Base-by-base conservation (phyloP, 2,797 vertebrate genomes). In the Ctenopoma kingsleyae region DNA sequence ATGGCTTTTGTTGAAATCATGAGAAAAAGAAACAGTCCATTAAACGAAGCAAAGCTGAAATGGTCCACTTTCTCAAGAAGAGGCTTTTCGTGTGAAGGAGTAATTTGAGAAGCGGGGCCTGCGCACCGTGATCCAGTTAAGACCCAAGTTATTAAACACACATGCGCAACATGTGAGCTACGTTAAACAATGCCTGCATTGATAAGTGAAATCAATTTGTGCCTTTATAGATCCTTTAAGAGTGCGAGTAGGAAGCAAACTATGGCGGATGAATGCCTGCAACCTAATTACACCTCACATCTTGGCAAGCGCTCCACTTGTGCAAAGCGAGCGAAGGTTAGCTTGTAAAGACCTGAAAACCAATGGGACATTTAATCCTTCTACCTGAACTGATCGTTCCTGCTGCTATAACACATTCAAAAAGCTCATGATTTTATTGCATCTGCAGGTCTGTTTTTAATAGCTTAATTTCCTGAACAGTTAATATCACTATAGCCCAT, bases 101-200 rank as follows among this genome's bases (percentile, higher is more conserved):
- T 89, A 91, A 92, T 82, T 66, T 55, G 91, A 93, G 92, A 92
- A 71, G 88, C 67, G 35, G 57, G 68, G 81, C 76, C 81, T 12
- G 23, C 71, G 74, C 30, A 19, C 73, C 41, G 8, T 79, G 83
- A 87, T 90, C 87, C 84, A 84, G 75, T 73, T 51, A 84, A 80
- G 81, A 82, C 67, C 83, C 65, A 0, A 5, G 72, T 91, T 91
- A 92, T 93, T 92, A 91, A 89, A 91, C 90, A 91, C 92, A 93
- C 87, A 84, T 92, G 89, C 79, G 84, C 84, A 87, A 86, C 90
- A 92, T 78, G 86, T 92, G 92, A 92, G 84, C 84, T 62, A 75
- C 51, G 74, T 86, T 74, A 90, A 88, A 93, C 92, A 93, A 93
- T 93, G 92, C 81, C 78, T 79, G 86, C 92, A 92, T 93, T 93